Evolutionary conservation across 92 coral and sea anemone genomes (phyloP), one percentile per base, ranked within the genome.

Genomic region (Phenganax subtilis): DNA sequence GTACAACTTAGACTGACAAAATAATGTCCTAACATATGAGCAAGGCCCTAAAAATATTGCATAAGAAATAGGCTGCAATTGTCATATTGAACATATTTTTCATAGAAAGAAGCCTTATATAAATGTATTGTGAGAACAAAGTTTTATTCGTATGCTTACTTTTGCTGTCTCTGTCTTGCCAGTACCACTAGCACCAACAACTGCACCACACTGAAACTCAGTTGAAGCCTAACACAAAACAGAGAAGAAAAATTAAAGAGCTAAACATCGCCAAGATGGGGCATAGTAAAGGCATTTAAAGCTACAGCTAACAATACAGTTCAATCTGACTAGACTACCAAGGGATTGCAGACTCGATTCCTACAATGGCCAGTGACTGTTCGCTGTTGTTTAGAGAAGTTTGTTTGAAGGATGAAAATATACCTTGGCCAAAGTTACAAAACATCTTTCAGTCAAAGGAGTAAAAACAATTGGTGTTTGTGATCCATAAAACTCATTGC

Each of bases 161-260:
- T 94, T 94, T 11, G 91, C 86, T 9, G 98, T 94, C 81, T 91
- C 98, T 12, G 98, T 94, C 87, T 94, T 94, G 44, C 98, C 98
- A 20, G 91, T 88, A 14, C 92, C 94, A 27, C 94, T 90, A 1
- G 92, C 86, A 54, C 98, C 98, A 57, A 84, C 88, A 10, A 94
- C 84, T 0, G 92, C 88, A 12, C 98, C 97, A 47, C 98, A 96
- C 68, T 82, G 88, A 81, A 90, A 92, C 77, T 89, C 89, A 90
- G 92, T 92, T 16, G 86, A 77, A 12, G 98, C 93, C 98, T 94
- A 56, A 29, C 29, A 70, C 59, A 55, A 58, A 59, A 68, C 15
- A 80, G 25, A 0, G 55, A 30, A 17, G 7, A 6, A 47, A 44
- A 28, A 17, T 27, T 15, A 10, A 72, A 55, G 59, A 10, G 47